phyloP scores from a whole-genome alignment of 2,113 vertebrate species.

The Corapipo altera region DNA sequence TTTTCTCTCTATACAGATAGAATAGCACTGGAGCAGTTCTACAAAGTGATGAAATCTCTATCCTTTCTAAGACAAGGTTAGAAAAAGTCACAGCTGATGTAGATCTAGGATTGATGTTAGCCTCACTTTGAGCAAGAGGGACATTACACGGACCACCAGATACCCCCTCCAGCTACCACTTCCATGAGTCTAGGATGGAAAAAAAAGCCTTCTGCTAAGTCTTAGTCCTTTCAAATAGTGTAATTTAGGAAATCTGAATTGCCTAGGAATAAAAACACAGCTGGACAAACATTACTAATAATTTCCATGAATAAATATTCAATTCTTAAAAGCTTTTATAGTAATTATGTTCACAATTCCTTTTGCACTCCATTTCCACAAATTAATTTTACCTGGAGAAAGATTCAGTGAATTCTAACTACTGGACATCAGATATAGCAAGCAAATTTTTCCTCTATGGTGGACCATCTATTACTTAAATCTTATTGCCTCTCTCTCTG shows the following conservation, averaged over 20 bases:
- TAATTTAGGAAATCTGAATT: neutral
- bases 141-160: neutral
- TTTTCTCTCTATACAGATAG: neutral
- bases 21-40: neutral
- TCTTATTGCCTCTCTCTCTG: neutral
- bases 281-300: neutral
- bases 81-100: neutral
- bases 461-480: neutral
- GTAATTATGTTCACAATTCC: neutral
- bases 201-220: neutral
- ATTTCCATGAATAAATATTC: neutral
- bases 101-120: neutral
- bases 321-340: neutral
- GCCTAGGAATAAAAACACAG: neutral
- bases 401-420: neutral
- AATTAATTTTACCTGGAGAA: neutral
- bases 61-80: neutral
- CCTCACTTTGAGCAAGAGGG: neutral
- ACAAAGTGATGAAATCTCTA: neutral
- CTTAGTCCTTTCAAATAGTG: neutral
- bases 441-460: neutral
- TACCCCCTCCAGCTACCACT: neutral
- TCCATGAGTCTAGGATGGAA: neutral
- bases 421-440: neutral
- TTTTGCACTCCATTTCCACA: neutral